These are phyloP conservation scores for Xestia rhomboidea DNA, from an alignment of 2,888 invertebrate species.

Conservation along the genomic window DNA sequence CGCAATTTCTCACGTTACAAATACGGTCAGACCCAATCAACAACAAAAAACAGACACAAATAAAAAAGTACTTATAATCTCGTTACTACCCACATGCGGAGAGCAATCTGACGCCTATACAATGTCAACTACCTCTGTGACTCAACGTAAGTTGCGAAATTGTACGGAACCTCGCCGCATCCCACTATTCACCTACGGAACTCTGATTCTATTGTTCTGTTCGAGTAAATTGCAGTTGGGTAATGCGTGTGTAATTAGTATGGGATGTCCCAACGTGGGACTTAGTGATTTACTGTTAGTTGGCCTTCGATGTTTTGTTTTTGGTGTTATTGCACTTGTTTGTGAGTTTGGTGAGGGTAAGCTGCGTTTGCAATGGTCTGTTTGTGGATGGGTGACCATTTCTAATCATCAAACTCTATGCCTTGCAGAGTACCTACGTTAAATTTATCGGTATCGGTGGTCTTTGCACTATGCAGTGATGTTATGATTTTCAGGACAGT, in stretches of 20 bases:
- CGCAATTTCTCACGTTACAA: constrained; percentile 22
- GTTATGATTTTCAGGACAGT: too few species aligned
- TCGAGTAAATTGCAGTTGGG: constrained; percentile 52
- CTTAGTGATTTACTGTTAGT: constrained; percentile 2
- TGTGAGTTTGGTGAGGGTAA: neutral
- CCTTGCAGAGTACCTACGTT: too few species aligned
- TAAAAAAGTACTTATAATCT: constrained; percentile 33
- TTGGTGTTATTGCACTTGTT: constrained; percentile 11
- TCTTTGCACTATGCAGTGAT: too few species aligned
- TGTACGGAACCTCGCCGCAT: constrained; percentile 54
- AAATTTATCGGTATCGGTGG: too few species aligned
- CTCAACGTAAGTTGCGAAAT: constrained; percentile 46
- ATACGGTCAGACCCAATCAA: constrained; percentile 30
- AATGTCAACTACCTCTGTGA: constrained; percentile 52
- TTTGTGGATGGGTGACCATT: neutral
- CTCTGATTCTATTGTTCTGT: constrained; percentile 61
- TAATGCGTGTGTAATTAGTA: constrained; percentile 41
- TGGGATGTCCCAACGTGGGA: constrained; percentile 47
- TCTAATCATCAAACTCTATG: neutral
- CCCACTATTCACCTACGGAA: constrained; percentile 66
- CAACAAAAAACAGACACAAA: constrained; percentile 10
- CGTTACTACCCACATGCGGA: constrained; percentile 32
- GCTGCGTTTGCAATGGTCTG: neutral
- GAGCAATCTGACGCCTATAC: constrained; percentile 31
- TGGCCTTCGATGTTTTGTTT: constrained; percentile 9